A percentile compares a stretch with the other conserved stretches of the same genome.
Evolutionary conservation across 2,797 vertebrate genomes (phyloP).

Genomic region (Lutjanus argentimaculatus): DNA sequence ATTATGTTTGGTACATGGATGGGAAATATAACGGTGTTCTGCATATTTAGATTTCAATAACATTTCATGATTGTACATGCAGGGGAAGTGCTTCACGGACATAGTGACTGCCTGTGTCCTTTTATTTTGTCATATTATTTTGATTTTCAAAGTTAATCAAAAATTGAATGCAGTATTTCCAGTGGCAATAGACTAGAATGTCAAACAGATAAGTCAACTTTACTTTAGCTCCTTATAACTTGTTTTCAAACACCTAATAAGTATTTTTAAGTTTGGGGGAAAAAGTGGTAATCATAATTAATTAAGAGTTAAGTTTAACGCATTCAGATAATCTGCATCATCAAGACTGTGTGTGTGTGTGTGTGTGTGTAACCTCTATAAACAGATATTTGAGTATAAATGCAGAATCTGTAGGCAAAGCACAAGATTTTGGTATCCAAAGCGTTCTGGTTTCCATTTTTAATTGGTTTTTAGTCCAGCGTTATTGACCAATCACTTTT

Average conservation of each 20-base stretch:
- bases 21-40: neutral
- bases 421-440: too few species aligned
- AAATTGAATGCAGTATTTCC: neutral
- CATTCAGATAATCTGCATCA: neutral
- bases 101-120: neutral
- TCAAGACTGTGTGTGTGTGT: neutral
- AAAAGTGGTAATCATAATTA: neutral
- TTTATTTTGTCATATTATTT: neutral
- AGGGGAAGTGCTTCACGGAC: neutral
- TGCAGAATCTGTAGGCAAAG: too few species aligned
- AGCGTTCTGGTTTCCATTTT: too few species aligned
- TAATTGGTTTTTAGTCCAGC: too few species aligned
- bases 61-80: neutral
- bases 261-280: neutral
- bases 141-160: neutral
- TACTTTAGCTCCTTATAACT: neutral
- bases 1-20: conserved; percentile 19
- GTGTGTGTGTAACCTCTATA: too few species aligned
- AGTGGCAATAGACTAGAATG: neutral
- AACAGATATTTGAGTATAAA: too few species aligned
- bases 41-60: conserved; percentile 19
- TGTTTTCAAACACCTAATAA: neutral
- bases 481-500: too few species aligned
- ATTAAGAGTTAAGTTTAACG: neutral
- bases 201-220: neutral